A percentile compares a stretch with the other conserved stretches of the same genome.
These are phyloP conservation scores for Caenorhabditis sulstoni DNA, from an alignment of 2,888 invertebrate genomes.

Conservation along the genomic window DNA sequence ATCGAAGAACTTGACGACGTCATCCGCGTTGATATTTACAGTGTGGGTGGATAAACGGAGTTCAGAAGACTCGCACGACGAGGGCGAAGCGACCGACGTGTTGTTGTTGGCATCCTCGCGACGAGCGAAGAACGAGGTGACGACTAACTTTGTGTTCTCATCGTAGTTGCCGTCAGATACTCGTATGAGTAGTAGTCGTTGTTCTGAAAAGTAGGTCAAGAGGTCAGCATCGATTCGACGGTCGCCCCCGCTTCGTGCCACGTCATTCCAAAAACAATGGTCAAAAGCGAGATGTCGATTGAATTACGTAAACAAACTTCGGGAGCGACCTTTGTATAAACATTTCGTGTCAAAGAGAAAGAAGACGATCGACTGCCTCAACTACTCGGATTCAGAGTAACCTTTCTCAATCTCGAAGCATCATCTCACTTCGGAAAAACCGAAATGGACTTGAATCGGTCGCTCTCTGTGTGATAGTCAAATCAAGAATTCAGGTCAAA, in stretches of 20 bases:
- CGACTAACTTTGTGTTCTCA: conserved; percentile 51
- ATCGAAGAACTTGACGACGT: conserved; percentile 52
- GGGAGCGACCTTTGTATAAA: conserved; percentile 27
- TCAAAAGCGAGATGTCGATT: conserved; percentile 9
- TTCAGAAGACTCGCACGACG: conserved; percentile 7
- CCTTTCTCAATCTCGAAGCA: not conserved
- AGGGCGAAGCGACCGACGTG: conserved; percentile 24
- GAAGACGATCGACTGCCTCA: too few relatives aligned
- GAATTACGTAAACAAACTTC: conserved; percentile 41
- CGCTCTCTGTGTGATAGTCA: too few relatives aligned
- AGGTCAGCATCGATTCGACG: conserved; percentile 1
- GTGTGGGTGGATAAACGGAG: conserved; percentile 18
- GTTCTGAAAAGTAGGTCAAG: conserved; percentile 47
- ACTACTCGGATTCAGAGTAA: too few relatives aligned
- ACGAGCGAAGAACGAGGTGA: conserved; percentile 34
- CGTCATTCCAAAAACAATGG: conserved; percentile 24
- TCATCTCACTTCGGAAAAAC: not conserved
- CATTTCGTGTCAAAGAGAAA: conserved; percentile 15
- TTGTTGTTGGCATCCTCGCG: conserved; percentile 54
- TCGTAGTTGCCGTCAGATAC: conserved; percentile 58
- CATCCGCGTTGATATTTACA: conserved; percentile 56
- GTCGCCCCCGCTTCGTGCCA: not conserved
- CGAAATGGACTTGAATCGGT: too few relatives aligned
- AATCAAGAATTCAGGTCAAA: not conserved
- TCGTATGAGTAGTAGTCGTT: conserved; percentile 64